Conservation (phyloP, 2,888 invertebrate genomes). For the Macrosiphum euphorbiae region DNA sequence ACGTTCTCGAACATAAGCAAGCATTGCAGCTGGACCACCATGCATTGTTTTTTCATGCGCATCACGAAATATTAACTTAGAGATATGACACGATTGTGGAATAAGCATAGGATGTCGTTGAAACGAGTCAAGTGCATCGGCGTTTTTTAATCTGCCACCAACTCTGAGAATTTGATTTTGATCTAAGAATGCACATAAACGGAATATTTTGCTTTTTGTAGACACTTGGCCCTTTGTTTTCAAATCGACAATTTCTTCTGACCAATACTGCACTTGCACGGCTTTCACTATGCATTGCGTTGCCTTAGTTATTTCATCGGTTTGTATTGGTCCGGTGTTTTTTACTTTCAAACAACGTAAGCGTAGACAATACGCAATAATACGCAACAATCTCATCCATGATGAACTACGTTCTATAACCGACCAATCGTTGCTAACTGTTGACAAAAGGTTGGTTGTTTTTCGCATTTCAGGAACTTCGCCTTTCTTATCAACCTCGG, state of each 20-base stretch:
- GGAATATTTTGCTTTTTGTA: background rate
- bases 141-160: background rate
- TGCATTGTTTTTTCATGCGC: slow-evolving; percentile 23
- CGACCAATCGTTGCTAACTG: background rate
- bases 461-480: background rate
- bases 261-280: background rate
- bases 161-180: background rate
- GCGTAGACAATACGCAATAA: background rate
- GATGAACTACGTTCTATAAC: slow-evolving; percentile 4
- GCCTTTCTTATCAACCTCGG: background rate
- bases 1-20: background rate
- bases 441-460: slow-evolving; percentile 5
- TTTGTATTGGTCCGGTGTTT: background rate
- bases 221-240: background rate
- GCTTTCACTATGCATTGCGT: background rate
- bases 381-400: background rate
- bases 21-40: slow-evolving; percentile 19
- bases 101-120: background rate
- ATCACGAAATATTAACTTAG: slow-evolving; percentile 19
- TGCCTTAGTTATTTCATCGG: background rate
- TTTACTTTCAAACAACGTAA: background rate
- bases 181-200: background rate
- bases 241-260: background rate
- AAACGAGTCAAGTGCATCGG: background rate
- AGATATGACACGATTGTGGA: background rate